These are phyloP conservation scores for Ecliptopera silaceata DNA, from an alignment of 2,888 invertebrate genomes.

Conservation along the genomic window DNA sequence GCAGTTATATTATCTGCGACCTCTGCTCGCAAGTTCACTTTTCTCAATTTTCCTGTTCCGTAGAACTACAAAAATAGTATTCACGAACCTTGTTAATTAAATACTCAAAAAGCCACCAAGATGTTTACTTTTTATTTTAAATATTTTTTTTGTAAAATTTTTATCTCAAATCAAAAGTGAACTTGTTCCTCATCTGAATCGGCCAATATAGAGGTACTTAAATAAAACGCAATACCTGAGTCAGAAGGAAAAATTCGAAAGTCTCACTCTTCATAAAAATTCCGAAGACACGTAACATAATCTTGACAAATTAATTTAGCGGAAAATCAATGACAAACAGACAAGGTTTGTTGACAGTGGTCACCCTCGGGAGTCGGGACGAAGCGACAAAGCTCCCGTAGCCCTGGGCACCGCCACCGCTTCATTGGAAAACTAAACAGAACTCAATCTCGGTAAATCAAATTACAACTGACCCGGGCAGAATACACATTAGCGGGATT, in stretches of 20 bases:
- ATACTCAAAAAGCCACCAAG: too few species aligned
- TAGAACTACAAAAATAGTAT: too few species aligned
- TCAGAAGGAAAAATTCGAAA: neutral
- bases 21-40: too few species aligned
- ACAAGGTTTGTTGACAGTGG: constrained; percentile 67
- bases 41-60: too few species aligned
- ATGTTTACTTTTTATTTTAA: too few species aligned
- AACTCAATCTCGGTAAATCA: constrained; percentile 73
- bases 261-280: constrained; percentile 10
- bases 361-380: constrained; percentile 67
- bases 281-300: constrained; percentile 35
- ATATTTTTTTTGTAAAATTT: too few species aligned
- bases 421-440: constrained; percentile 76
- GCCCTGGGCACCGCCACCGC: constrained; percentile 32
- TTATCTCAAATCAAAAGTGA: too few species aligned
- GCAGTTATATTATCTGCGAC: too few species aligned
- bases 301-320: constrained; percentile 76
- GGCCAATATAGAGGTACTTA: too few species aligned
- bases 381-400: constrained; percentile 33
- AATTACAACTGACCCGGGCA: constrained; percentile 56
- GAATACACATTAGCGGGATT: constrained; percentile 47
- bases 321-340: constrained; percentile 80
- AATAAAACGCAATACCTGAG: neutral
- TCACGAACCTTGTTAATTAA: too few species aligned
- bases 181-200: too few species aligned